These are phyloP conservation scores for Laticauda laticaudata DNA, from an alignment of 2,113 vertebrate genomes.

Conservation along the genomic window DNA sequence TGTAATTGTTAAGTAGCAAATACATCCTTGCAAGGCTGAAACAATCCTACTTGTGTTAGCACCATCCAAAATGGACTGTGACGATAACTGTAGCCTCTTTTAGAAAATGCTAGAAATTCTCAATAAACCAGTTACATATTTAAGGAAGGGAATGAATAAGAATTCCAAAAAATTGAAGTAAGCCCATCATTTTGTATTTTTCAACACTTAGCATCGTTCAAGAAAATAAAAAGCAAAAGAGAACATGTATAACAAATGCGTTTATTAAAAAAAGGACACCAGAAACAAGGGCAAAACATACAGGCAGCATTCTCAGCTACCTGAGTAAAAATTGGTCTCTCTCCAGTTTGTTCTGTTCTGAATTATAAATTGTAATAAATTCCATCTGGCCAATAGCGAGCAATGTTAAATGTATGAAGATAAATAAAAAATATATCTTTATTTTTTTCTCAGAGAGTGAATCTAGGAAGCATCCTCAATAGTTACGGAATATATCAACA, in stretches of 20 bases:
- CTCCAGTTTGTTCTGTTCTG: not conserved
- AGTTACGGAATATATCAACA: not conserved
- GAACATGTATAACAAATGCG: not conserved
- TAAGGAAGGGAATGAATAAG: not conserved
- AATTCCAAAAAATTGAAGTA: not conserved
- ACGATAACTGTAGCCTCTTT: not conserved
- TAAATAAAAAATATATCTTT: not conserved
- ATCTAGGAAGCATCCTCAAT: not conserved
- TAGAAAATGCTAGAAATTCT: not conserved
- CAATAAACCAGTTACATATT: not conserved
- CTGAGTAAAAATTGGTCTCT: not conserved
- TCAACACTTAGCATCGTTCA: not conserved
- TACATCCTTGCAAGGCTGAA: not conserved
- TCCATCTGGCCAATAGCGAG: not conserved
- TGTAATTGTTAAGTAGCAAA: not conserved
- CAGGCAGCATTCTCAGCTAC: not conserved
- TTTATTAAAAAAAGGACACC: conserved; percentile 6
- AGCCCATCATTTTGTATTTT: not conserved
- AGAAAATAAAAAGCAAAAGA: not conserved
- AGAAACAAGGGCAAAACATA: not conserved
- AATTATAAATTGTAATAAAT: not conserved
- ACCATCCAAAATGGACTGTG: not conserved
- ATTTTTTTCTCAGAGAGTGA: not conserved
- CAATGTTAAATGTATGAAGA: not conserved
- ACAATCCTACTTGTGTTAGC: not conserved